These are phyloP conservation scores for Calephelis perditalis DNA, from an alignment of 2,888 invertebrate genomes.

Conservation along the genomic window DNA sequence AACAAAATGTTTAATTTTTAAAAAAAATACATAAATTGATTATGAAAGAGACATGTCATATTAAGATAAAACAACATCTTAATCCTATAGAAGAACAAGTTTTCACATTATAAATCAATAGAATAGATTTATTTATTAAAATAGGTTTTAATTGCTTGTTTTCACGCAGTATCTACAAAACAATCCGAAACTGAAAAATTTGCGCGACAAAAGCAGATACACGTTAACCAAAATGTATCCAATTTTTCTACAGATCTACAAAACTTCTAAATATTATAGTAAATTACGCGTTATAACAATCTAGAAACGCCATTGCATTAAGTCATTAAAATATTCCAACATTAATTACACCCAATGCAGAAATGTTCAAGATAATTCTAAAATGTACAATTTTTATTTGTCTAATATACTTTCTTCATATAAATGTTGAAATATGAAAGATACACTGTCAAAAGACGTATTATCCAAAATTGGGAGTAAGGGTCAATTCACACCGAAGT, in stretches of 20 bases:
- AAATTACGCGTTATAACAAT: conserved; percentile 36
- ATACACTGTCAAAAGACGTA: conserved; percentile 63
- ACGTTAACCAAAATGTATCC: conserved; percentile 2
- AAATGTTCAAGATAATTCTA: conserved; percentile 24
- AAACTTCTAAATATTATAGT: conserved; percentile 31
- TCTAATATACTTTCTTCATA: conserved; percentile 13
- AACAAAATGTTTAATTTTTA: too few species aligned
- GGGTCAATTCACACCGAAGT: conserved; percentile 12
- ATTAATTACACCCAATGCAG: conserved; percentile 50
- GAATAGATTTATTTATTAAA: too few species aligned
- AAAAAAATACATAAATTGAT: too few species aligned
- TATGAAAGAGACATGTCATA: too few species aligned
- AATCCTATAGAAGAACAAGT: too few species aligned
- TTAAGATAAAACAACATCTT: too few species aligned
- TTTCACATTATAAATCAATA: too few species aligned
- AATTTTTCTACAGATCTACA: conserved; percentile 6
- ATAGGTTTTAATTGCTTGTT: too few species aligned
- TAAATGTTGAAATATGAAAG: conserved; percentile 42
- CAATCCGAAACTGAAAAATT: not conserved
- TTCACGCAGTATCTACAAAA: too few species aligned
- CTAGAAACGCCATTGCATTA: conserved; percentile 34
- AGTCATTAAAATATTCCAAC: conserved; percentile 43
- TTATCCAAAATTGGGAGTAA: conserved; percentile 52
- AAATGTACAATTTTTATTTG: conserved; percentile 5
- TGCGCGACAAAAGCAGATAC: conserved; percentile 10